phyloP scores from a whole-genome alignment of 2,113 vertebrate species.

The Anthoscopus minutus region DNA sequence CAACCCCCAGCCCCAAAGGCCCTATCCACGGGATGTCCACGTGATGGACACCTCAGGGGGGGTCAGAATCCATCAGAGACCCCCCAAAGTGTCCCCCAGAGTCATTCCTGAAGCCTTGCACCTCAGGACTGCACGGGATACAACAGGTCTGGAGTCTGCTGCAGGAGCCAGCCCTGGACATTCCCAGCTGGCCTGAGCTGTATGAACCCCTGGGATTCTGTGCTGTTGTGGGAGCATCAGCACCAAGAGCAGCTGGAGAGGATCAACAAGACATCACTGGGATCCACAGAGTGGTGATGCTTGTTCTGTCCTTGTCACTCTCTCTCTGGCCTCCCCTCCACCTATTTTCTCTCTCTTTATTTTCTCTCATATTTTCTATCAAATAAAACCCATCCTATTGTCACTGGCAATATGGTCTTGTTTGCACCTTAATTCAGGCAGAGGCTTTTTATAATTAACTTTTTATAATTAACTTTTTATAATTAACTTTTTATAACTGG shows the following conservation, averaged over 20 bases:
- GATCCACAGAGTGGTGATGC: not conserved
- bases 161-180: not conserved
- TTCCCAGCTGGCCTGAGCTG: not conserved
- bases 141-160: not conserved
- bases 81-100: not conserved
- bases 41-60: not conserved
- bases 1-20: not conserved
- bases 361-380: not conserved
- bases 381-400: not conserved
- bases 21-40: not conserved
- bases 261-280: not conserved
- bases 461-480: no score
- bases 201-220: not conserved
- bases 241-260: not conserved
- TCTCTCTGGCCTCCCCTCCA: not conserved
- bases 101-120: not conserved
- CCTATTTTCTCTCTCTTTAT: not conserved
- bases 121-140: fast-evolving
- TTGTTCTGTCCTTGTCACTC: not conserved
- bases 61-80: not conserved
- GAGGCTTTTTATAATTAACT: not conserved
- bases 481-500: no score
- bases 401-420: fast-evolving
- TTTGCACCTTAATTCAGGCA: not conserved
- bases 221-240: not conserved